A percentile compares a stretch with the other conserved stretches of the same genome.
Evolutionary conservation across 2,888 invertebrate genomes (phyloP).

Genomic region (Drosophila rubida): DNA sequence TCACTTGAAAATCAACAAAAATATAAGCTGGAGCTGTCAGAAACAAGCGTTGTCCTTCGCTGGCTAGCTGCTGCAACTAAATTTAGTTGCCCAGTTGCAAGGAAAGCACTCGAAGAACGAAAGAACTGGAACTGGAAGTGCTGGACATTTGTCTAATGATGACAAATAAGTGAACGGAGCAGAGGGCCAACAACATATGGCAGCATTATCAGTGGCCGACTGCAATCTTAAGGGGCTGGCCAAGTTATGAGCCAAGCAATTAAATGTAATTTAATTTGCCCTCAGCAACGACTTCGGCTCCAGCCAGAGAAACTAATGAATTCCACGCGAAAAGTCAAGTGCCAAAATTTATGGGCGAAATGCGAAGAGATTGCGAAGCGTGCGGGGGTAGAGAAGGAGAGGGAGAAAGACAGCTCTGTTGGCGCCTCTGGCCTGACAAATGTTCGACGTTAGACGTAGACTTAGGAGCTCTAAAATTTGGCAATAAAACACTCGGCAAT

Average conservation of each 20-base stretch:
- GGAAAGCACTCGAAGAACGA: constrained; percentile 15
- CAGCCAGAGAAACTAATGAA: constrained; percentile 70
- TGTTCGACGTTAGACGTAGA: constrained; percentile 77
- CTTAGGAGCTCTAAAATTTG: constrained; percentile 75
- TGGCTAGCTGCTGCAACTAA: constrained; percentile 43
- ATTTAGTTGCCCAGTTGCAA: constrained; percentile 35
- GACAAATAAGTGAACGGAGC: constrained; percentile 57
- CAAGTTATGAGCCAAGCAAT: constrained; percentile 72
- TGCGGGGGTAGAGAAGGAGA: background rate
- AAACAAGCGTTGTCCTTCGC: constrained; percentile 33
- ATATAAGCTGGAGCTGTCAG: constrained; percentile 63
- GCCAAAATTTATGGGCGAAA: constrained; percentile 69
- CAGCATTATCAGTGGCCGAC: constrained; percentile 43
- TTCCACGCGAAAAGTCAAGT: constrained; percentile 77
- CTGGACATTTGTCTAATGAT: constrained; percentile 69
- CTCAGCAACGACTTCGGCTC: constrained; percentile 50
- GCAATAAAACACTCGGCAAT: constrained; percentile 79
- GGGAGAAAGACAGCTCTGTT: constrained; percentile 24
- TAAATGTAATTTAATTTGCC: constrained; percentile 78
- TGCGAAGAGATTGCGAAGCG: constrained; percentile 4
- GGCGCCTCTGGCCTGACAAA: constrained; percentile 66
- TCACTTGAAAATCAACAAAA: constrained; percentile 72
- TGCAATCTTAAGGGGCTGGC: constrained; percentile 20
- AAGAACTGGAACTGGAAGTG: constrained; percentile 8
- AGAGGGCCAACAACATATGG: constrained; percentile 11